These are phyloP conservation scores for Amphiduros pacificus DNA, from an alignment of 2,888 invertebrate genomes.

Conservation along the genomic window DNA sequence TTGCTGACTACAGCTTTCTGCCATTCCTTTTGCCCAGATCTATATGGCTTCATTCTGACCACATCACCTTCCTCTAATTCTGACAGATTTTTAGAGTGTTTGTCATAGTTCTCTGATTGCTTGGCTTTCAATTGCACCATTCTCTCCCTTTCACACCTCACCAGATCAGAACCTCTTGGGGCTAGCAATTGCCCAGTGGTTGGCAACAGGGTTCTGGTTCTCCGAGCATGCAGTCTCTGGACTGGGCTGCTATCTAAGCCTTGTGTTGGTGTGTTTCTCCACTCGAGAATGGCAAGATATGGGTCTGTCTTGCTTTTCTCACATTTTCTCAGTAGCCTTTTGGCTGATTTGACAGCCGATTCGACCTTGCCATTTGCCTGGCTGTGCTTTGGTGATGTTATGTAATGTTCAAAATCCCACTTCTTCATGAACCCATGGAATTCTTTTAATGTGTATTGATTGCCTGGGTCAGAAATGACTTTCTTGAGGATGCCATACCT, in stretches of 20 bases:
- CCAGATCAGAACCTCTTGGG: no score
- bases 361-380: slow-evolving; percentile 29
- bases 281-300: slow-evolving; percentile 27
- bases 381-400: slow-evolving; percentile 17
- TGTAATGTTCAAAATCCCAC: slow-evolving; percentile 17
- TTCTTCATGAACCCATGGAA: slow-evolving; percentile 19
- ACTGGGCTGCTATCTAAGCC: slow-evolving; percentile 25
- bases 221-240: slow-evolving; percentile 16
- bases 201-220: not conserved
- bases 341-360: slow-evolving; percentile 21
- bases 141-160: no score
- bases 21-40: no score
- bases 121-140: no score
- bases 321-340: slow-evolving; percentile 26
- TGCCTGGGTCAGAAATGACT: slow-evolving; percentile 28
- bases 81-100: no score
- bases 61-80: no score
- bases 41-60: no score
- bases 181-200: no score
- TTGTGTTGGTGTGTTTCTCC: slow-evolving; percentile 29
- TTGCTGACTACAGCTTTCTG: no score
- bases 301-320: slow-evolving; percentile 20
- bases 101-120: no score
- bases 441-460: slow-evolving; percentile 24
- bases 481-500: slow-evolving; percentile 29